Base-by-base conservation (phyloP, 2,797 vertebrate species). In the Microhierax caerulescens region DNA sequence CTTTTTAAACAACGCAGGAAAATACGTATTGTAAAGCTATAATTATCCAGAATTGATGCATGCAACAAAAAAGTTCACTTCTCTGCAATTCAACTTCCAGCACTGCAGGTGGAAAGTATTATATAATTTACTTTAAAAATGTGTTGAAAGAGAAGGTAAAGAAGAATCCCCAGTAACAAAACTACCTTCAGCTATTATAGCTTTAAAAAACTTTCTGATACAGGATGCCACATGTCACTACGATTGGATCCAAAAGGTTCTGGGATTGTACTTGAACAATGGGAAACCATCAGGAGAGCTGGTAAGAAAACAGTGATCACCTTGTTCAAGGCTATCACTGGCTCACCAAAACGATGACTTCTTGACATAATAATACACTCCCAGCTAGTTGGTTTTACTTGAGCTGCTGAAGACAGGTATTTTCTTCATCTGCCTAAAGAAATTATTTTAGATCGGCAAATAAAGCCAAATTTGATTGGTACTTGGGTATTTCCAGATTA, bases 241-340 rank as follows among this genome's bases (percentile, higher is more conserved):
- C 1, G 2, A 50, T 25, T 0, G 2, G 61, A 39, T 6, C 24
- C 11, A 2, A 39, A 28, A 15, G 4, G 32, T 34, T 39, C 22
- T 15, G 19, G 36, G 39, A 36, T 63, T 22, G 9, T 27, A 28
- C 20, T 13, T 30, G 20, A 30, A 43, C 18, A 25, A 20, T 4
- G 24, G 30, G 37, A 60, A 86, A 37, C 17, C 17, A 14, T 10
- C 24, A 21, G 37, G 25, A n/a, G 22, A 56, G 65, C 10, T 45
- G 41, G 28, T 4, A 11, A 32, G 32, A 45, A 47, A 54, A n/a
- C 23, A 50, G 18, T 0, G 10, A 22, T 25, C 28, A 6, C 50
- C 50, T n/a, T 43, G 16, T 54, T 43, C 19, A 19, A 59, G 32
- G 59, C 39, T 36, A 18, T 34, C 4, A 0, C 43, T 18, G 25